A percentile compares a stretch with the other conserved stretches of the same genome.
These are phyloP conservation scores for Athetis lepigone DNA, from an alignment of 2,888 invertebrate species.

Conservation along the genomic window DNA sequence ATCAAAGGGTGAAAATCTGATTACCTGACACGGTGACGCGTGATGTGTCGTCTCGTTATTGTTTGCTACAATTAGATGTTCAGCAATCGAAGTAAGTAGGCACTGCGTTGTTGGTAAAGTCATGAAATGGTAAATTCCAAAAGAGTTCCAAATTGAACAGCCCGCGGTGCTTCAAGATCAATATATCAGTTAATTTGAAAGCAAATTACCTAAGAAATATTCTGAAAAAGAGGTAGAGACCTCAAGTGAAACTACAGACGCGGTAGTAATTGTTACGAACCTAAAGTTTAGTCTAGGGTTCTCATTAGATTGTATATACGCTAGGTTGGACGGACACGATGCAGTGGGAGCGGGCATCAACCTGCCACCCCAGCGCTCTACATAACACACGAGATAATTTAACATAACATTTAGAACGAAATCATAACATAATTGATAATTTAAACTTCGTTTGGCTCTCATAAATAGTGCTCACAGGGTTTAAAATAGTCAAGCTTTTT, in stretches of 20 bases:
- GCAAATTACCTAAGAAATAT: not conserved
- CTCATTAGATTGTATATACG: slow-evolving; percentile 30
- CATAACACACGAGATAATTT: not conserved
- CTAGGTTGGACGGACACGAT: slow-evolving; percentile 3
- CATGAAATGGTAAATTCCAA: not conserved
- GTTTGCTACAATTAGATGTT: not conserved
- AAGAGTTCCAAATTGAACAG: not conserved
- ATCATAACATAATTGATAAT: not conserved
- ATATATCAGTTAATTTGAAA: slow-evolving; percentile 1
- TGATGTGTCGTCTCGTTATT: slow-evolving; percentile 1
- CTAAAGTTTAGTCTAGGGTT: slow-evolving; percentile 25
- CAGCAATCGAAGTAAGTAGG: not conserved
- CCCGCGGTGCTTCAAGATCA: not conserved
- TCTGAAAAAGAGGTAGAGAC: not conserved
- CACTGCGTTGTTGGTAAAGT: not conserved
- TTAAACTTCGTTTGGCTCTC: no score
- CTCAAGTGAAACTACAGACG: slow-evolving; percentile 1
- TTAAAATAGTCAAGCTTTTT: no score
- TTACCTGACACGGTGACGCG: not conserved
- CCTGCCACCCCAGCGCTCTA: not conserved
- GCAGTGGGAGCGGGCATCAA: slow-evolving; percentile 18
- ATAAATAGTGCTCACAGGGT: no score
- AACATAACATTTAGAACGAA: not conserved
- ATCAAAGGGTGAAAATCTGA: not conserved
- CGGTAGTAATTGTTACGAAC: slow-evolving; percentile 29